Base-by-base conservation (phyloP, 2,113 vertebrate genomes). In the Uria lomvia region DNA sequence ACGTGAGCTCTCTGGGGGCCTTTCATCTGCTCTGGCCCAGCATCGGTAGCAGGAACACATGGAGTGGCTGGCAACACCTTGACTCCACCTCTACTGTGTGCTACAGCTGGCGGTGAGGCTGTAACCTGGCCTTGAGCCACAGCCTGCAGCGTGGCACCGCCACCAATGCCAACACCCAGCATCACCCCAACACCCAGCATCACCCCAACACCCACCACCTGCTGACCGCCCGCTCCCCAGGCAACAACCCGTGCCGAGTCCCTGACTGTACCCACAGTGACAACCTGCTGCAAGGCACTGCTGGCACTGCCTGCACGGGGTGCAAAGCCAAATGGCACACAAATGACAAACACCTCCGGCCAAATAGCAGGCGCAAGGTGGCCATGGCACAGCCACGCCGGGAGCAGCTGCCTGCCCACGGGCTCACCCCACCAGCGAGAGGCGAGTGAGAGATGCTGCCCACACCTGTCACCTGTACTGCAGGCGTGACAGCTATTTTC, bases 241-340 rank as follows among this genome's bases (percentile, higher is more conserved):
- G 60, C 23, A 56, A 40, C 49, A 34, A 47, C 22, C 20, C 0
- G 1, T 1, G 1, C 11, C 1, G 0, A 38, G n/a, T 7, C 30
- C 62, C 24, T 1, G 2, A 5, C 0, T 8, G 9, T 40, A 49
- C 27, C 29, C 36, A 32, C 23, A 52, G 71, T 1, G 2, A 50
- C 29, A 68, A 65, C 14, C 21, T 19, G 26, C 59, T 58, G 47
- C 40, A n/a, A 80, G 80, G 42, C n/a, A 67, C 34, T 5, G 2
- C 43, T 11, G 6, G 29, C 43, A 30, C 63, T 59, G 29, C 19
- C 52, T 26, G 15, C 26, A 49, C 2, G 1, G 9, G 2, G 12
- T 20, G 27, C 50, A 65, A n/a, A 53, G 30, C 32, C 21, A 49
- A 66, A 49, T 1, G 6, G 20, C 52, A 43, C 36, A 60, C 26